Evolutionary conservation across 2,888 invertebrate genomes (phyloP), one percentile per base, ranked within the genome.

Genomic region (Sphaerophoria taeniata): DNA sequence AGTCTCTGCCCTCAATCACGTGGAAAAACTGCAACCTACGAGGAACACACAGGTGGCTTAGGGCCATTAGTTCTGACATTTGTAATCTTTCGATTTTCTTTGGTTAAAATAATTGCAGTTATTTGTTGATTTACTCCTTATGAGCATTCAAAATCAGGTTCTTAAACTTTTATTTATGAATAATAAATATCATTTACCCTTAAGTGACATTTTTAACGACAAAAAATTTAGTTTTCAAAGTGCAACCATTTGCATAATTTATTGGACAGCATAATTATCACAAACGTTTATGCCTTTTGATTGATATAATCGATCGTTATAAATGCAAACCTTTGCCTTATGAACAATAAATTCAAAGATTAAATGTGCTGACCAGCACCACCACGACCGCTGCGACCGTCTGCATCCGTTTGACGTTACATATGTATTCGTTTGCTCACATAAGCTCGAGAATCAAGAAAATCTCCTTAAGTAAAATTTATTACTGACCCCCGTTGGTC

Each of bases 381-480:
- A 14, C 14, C 39, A 60, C 60, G 39, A 58, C 16, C 39, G 58
- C 58, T n/a, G n/a, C n/a, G n/a, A n/a, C n/a, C n/a, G 39, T 58
- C 12, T 4, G 16, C 49, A 69, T n/a, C n/a, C n/a, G n/a, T n/a
- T 74, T 83, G 63, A 58, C 69, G 61, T 82, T 70, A 51, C 55
- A 69, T 16, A 56, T 49, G 3, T 51, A 7, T 24, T 24, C 7
- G 72, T n/a, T n/a, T n/a, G n/a, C n/a, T n/a, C n/a, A n/a, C n/a
- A n/a, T n/a, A n/a, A n/a, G n/a, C n/a, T 74, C 63, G 14, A 24
- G 16, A 69, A 78, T 74, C n/a, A n/a, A n/a, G 70, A 78, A 67
- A 43, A 47, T 84, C 79, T 84, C 31, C 67, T 84, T 84, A 84
- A 84, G 79, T 79, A 84, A 72, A 84, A 84, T 75, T 84, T 84